phyloP scores from a whole-genome alignment of 2,113 vertebrate species.

The Onychostruthus taczanowskii region DNA sequence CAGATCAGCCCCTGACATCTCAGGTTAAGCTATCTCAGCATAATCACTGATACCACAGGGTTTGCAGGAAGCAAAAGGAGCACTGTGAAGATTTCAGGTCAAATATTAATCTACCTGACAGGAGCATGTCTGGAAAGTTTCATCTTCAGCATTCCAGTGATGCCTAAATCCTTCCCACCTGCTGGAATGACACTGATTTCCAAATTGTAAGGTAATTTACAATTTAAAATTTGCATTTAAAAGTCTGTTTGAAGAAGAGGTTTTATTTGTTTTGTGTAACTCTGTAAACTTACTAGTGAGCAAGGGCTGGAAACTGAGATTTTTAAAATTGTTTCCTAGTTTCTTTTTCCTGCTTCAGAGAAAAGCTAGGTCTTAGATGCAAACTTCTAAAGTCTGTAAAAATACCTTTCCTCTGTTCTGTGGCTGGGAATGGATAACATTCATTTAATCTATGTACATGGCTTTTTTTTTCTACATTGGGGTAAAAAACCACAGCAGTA shows the following conservation, averaged over 20 bases:
- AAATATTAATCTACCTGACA: conserved; percentile 34
- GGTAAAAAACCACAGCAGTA: neutral
- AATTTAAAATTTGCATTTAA: neutral
- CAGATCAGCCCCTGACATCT: neutral
- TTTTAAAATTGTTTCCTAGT: neutral
- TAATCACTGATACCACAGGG: neutral
- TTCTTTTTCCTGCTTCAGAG: neutral
- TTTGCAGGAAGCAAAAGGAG: neutral
- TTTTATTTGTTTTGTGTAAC: neutral
- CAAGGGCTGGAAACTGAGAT: neutral
- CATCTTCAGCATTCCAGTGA: conserved; percentile 18
- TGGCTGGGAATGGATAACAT: neutral
- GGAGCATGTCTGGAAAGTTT: conserved; percentile 29
- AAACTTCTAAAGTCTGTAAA: neutral
- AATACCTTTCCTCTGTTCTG: neutral
- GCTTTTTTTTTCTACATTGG: neutral
- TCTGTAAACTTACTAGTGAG: neutral
- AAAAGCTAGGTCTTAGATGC: neutral
- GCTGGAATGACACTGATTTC: neutral
- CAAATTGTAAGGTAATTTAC: neutral
- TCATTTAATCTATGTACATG: neutral
- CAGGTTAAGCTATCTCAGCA: conserved; percentile 4
- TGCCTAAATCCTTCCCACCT: neutral
- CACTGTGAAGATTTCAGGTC: neutral
- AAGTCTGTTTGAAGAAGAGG: neutral